Percentiles rank a stretch among this genome's conserved stretches.
Conservation (phyloP, 2,113 vertebrate genomes). For the Paramormyrops kingsleyae region DNA sequence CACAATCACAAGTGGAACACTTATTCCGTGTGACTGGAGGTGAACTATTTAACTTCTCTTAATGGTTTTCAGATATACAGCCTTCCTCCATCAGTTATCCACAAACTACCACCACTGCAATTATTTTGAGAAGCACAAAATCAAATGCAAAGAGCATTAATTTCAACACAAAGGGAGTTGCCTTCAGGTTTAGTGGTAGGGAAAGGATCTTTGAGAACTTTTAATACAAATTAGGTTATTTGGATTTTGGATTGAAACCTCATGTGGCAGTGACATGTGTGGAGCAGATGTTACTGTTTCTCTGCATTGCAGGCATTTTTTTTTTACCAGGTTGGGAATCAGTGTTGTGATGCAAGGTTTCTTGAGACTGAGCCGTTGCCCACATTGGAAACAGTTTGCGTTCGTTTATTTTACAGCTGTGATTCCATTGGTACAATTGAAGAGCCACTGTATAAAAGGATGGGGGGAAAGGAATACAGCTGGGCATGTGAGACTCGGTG, state of each 20-base stretch:
- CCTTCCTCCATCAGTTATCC: not conserved
- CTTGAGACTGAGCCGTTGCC: conserved; percentile 14
- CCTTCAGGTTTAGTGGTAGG: not conserved
- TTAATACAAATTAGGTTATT: conserved; percentile 21
- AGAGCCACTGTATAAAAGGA: not conserved
- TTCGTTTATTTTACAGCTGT: not conserved
- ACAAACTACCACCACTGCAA: not conserved
- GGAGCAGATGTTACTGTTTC: conserved; percentile 40
- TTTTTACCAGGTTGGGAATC: conserved; percentile 14
- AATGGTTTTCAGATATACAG: not conserved
- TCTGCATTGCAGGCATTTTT: conserved; percentile 4
- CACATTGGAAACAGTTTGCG: conserved; percentile 11
- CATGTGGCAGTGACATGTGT: conserved; percentile 34
- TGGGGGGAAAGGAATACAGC: not conserved
- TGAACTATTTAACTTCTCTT: not conserved
- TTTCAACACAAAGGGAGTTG: not conserved
- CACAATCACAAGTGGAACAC: not conserved
- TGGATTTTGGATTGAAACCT: conserved; percentile 27
- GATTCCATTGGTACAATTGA: not conserved
- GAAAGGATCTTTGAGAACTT: not conserved
- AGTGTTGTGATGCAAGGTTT: conserved; percentile 19
- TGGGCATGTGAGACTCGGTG: not conserved
- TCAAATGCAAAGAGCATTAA: not conserved
- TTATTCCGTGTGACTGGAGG: not conserved
- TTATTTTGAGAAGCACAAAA: not conserved